Evolutionary conservation across 2,113 vertebrate genomes (phyloP), one percentile per base, ranked within the genome.

Genomic region (Amphiprion percula): DNA sequence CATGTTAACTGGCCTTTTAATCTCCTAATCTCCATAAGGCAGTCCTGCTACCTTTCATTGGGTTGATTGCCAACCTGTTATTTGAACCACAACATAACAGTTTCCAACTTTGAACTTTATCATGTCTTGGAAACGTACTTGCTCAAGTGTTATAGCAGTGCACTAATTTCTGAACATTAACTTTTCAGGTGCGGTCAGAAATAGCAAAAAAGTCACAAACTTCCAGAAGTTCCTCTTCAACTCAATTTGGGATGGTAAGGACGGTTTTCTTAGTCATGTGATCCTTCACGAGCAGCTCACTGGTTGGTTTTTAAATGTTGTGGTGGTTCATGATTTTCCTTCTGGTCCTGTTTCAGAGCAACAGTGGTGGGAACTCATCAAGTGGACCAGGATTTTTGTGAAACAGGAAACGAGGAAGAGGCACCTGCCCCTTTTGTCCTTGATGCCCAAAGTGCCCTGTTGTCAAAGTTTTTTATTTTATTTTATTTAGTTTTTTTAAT

Each of bases 111-210:
- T 50, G 11, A 49, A 19, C 17, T 21, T 49, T 11, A 10, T 23
- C 11, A 19, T 8, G 3, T 7, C 26, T 4, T 46, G 15, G 1
- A 5, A 28, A 56, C 17, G 26, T 21, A 46, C 4, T 24, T 33
- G 19, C 11, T 28, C 52, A 5, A 69, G 1, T 47, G 30, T 37
- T 16, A 23, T 28, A 39, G 19, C 28, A 14, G 6, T 21, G 2
- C 10, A 23, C 23, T 68, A 4, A 77, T 0, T 67, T 66, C n/a
- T 33, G 28, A 30, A 0, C 15, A 21, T 58, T 10, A 0, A 47
- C 17, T 41, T 82, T 86, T 60, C 52, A 91, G 90, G 86, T 91
- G 53, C 59, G 69, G 26, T 65, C 62, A 62, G 87, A 75, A 79
- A 21, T 89, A 1, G 2, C 37, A 49, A 5, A 0, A 19, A 60